Evolutionary conservation across 1,140 invertebrate genomes (phyloP), one percentile per base, ranked within the genome.

Genomic region (Rhopalosiphum padi): DNA sequence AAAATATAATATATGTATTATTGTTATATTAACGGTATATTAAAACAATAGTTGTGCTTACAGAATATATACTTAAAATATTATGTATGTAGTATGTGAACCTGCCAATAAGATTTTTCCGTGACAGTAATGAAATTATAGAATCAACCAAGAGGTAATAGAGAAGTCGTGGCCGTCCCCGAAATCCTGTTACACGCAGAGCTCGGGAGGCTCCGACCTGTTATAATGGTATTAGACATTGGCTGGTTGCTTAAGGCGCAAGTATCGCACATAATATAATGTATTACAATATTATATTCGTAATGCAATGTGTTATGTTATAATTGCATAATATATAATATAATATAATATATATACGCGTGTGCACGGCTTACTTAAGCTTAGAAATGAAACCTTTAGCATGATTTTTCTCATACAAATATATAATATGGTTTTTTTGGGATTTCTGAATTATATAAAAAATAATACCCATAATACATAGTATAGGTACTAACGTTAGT

Each of bases 151-250:
- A 5, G 30, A 23, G 30, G 60, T n/a, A 77, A n/a, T 77, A n/a
- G 30, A n/a, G 60, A 77, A n/a, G 30, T 77, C 60, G 15, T 35
- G 30, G 30, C n/a, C 60, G 60, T 77, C 15, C 3, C 15, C 30
- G 4, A 77, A 77, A 77, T 77, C 60, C 60, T 15, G 60, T 77
- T 77, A 77, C 30, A 11, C 60, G 30, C 30, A n/a, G 30, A 15
- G n/a, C 30, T 77, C 3, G 30, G 60, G 15, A 15, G 60, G n/a
- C 60, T 1, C 15, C 60, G 30, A 77, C 60, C 60, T 77, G 15
- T 77, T 77, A 35, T 77, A 77, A 77, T 77, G n/a, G 60, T 35
- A 77, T 77, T 77, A 77, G 60, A 77, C 60, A n/a, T 77, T 77
- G 60, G 30, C 18, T n/a, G 30, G n/a, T 30, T 30, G n/a, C 60